Conservation (phyloP, 2,113 vertebrate genomes). For the Oenanthe oenanthe region DNA sequence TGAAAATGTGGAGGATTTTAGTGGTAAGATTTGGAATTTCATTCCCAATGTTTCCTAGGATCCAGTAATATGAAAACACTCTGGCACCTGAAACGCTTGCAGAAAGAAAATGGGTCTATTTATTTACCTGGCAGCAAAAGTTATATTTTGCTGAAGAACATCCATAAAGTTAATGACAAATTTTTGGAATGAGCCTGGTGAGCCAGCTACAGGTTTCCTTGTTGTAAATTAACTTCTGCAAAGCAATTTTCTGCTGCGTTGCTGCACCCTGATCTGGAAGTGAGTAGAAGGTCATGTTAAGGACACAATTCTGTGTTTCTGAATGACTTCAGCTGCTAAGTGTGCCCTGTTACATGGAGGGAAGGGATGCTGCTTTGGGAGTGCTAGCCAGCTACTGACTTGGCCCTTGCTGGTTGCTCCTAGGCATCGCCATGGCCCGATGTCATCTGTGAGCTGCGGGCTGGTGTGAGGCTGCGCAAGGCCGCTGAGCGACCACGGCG, state of each 20-base stretch:
- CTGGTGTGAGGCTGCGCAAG: conserved; percentile 58
- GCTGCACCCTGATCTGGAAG: neutral
- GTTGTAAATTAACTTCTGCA: neutral
- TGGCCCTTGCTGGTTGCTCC: neutral
- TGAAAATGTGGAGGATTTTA: neutral
- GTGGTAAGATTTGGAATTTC: neutral
- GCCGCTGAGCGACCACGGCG: neutral
- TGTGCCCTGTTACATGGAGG: neutral
- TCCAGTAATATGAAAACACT: neutral
- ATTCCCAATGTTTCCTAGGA: neutral
- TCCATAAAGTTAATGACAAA: neutral
- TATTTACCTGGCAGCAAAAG: neutral
- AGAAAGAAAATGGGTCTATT: neutral
- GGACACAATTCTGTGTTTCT: neutral
- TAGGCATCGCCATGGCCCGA: conserved; percentile 47
- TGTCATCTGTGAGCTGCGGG: conserved; percentile 64
- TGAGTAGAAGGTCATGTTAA: neutral
- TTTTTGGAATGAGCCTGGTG: neutral
- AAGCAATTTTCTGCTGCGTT: neutral
- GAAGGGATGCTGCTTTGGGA: neutral
- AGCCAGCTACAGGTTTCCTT: neutral
- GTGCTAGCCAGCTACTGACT: neutral
- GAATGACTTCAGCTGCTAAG: neutral
- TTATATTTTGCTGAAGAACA: neutral
- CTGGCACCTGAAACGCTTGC: neutral